Evolutionary conservation across 2,888 invertebrate genomes (phyloP).

Genomic region (Lasioglossum lativentre): DNA sequence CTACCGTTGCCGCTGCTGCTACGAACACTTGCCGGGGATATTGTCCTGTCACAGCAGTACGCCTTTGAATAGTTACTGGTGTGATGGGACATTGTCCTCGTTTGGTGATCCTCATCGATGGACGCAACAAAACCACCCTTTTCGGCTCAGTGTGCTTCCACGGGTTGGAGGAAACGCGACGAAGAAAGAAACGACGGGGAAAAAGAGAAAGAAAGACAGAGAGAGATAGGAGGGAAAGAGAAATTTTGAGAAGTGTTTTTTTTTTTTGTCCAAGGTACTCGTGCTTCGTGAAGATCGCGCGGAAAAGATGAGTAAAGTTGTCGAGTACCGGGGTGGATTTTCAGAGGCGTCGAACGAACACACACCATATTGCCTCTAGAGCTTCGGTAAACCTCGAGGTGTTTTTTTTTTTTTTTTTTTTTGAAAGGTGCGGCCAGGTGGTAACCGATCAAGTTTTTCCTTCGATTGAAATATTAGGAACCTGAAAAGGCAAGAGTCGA

Average conservation of each 20-base stretch:
- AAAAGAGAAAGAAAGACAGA: neutral
- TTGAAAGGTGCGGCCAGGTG: neutral
- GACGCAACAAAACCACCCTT: neutral
- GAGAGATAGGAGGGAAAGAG: neutral
- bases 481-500: neutral
- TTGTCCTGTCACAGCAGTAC: slow-evolving; percentile 99
- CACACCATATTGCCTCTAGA: neutral
- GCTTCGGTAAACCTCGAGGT: neutral
- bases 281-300: slow-evolving; percentile 47
- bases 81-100: slow-evolving; percentile 95
- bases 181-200: no score
- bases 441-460: neutral
- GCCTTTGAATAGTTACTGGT: slow-evolving; percentile 92
- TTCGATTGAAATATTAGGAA: neutral
- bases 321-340: neutral
- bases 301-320: neutral
- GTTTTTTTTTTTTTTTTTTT: no score
- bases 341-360: neutral
- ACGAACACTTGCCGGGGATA: slow-evolving; percentile 90
- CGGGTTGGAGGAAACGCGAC: no score
- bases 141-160: slow-evolving; percentile 14
- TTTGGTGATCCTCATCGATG: slow-evolving; percentile 73
- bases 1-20: no score
- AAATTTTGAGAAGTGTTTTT: slow-evolving; percentile 34
- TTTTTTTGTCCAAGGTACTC: slow-evolving; percentile 22